Conservation (phyloP, 2,888 invertebrate species). For the Aspidiotus rigidus region DNA sequence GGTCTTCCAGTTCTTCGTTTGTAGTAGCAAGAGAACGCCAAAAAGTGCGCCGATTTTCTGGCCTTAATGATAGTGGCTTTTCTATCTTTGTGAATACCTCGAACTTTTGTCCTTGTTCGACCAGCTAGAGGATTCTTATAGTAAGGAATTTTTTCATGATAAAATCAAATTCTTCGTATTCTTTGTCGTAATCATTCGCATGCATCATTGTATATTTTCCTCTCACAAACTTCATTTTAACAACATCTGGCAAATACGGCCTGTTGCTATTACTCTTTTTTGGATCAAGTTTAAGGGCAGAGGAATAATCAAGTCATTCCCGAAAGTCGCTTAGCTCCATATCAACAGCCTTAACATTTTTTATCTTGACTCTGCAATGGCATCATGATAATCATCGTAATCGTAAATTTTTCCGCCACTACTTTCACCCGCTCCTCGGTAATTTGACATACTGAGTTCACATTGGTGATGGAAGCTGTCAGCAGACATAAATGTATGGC, state of each 20-base stretch:
- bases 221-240: background rate
- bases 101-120: background rate
- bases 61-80: conserved; percentile 1
- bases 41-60: background rate
- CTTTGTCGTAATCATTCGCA: background rate
- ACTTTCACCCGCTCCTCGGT: conserved; percentile 1
- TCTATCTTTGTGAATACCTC: background rate
- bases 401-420: background rate
- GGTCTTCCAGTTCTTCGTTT: background rate
- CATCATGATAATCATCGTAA: background rate
- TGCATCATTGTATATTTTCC: background rate
- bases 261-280: conserved; percentile 1
- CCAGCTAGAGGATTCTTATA: background rate
- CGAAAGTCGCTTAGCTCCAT: background rate
- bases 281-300: background rate
- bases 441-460: conserved; percentile 34
- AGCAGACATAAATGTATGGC: conserved; percentile 40
- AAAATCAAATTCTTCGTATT: background rate
- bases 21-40: conserved; percentile 2
- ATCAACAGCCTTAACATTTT: conserved; percentile 4
- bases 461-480: conserved; percentile 41
- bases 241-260: background rate
- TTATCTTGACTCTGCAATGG: background rate
- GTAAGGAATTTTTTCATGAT: background rate
- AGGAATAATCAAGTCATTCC: background rate